Percentiles rank a stretch among this genome's conserved stretches.
These are phyloP conservation scores for Lottia gigantea DNA, from an alignment of 2,888 invertebrate species.

Conservation along the genomic window DNA sequence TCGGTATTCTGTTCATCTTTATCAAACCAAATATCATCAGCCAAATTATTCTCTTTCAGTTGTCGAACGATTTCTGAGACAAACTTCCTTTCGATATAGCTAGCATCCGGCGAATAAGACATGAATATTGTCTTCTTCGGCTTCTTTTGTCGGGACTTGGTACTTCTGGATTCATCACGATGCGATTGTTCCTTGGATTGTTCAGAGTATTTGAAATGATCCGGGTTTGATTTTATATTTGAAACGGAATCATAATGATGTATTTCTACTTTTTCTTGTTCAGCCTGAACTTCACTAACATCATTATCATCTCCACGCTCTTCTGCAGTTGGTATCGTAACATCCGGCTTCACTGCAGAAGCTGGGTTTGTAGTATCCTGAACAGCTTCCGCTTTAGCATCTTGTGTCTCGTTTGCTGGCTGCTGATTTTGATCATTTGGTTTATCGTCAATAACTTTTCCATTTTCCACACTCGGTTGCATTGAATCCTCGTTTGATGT, in stretches of 20 bases:
- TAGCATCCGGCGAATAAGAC: conserved; percentile 66
- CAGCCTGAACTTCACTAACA: neutral
- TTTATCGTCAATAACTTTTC: no score
- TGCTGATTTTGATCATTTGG: no score
- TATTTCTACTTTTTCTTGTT: conserved; percentile 36
- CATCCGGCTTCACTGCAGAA: no score
- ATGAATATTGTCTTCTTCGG: conserved; percentile 63
- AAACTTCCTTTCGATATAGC: conserved; percentile 62
- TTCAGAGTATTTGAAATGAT: conserved; percentile 15
- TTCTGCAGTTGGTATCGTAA: no score
- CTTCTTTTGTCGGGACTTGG: conserved; percentile 43
- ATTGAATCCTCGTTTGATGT: no score
- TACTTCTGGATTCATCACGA: neutral
- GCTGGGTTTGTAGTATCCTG: no score
- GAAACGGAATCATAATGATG: conserved; percentile 52
- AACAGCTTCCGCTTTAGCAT: no score
- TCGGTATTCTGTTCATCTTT: conserved; percentile 64
- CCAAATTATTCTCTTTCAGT: conserved; percentile 64
- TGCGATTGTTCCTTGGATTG: conserved; percentile 11
- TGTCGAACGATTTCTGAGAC: conserved; percentile 63
- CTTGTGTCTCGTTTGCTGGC: no score
- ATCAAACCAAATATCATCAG: conserved; percentile 67
- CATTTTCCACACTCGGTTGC: no score
- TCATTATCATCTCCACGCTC: no score
- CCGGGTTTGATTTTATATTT: conserved; percentile 46